Evolutionary conservation across 2,113 vertebrate genomes (phyloP).

Genomic region (Entomyzon cyanotis): DNA sequence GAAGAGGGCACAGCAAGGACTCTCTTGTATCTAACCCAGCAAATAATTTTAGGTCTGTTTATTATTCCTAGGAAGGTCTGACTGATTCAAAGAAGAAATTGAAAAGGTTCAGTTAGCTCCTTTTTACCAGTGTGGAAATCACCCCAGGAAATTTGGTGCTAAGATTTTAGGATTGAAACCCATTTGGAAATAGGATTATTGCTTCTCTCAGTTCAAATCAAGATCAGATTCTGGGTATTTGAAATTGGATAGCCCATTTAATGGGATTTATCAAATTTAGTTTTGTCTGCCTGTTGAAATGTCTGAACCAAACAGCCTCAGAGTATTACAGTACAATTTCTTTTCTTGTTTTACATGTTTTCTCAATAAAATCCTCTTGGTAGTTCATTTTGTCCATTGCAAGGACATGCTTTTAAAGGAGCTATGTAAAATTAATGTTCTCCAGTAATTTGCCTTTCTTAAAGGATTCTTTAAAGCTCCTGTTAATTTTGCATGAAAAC

Average conservation of each 20-base stretch:
- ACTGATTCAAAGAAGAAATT: background rate
- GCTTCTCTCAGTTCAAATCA: background rate
- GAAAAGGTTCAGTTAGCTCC: background rate
- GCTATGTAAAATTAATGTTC: background rate
- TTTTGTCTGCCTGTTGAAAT: background rate
- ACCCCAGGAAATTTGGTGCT: background rate
- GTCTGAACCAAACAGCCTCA: background rate
- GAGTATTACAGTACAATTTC: background rate
- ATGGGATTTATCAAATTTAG: background rate
- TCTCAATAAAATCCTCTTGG: background rate
- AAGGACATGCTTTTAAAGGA: background rate
- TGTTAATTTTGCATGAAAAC: background rate
- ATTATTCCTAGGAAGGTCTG: slow-evolving; percentile 4
- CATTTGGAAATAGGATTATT: background rate
- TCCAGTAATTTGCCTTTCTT: background rate
- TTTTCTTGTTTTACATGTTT: background rate
- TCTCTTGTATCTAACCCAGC: background rate
- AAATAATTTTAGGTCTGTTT: slow-evolving; percentile 19
- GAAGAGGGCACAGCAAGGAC: slow-evolving; percentile 16
- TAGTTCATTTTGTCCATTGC: background rate
- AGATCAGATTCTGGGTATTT: background rate
- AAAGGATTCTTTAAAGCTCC: background rate
- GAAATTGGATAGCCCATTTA: background rate
- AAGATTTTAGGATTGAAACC: background rate
- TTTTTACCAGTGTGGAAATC: background rate